Evolutionary conservation across 1,140 invertebrate genomes (phyloP).

Genomic region (Ostrea edulis): DNA sequence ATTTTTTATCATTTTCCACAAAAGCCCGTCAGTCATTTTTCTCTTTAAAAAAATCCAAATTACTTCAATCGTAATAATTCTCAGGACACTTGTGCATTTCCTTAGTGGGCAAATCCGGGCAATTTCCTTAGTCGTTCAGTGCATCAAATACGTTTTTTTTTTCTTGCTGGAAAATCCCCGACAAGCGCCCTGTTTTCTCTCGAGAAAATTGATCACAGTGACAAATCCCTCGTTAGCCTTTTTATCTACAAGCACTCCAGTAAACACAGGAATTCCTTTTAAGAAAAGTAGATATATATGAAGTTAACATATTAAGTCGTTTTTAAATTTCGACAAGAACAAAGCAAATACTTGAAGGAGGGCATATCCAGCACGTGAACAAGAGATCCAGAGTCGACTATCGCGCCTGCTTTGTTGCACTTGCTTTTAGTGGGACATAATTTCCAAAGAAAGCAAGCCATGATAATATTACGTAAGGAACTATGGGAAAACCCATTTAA

Average conservation of each 20-base stretch:
- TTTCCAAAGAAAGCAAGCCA: not conserved
- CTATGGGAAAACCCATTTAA: not conserved
- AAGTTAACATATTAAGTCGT: conserved; percentile 19
- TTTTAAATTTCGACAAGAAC: conserved; percentile 18
- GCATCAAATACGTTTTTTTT: not conserved
- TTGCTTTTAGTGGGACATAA: not conserved
- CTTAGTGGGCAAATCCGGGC: not conserved
- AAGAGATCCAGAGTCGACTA: not conserved
- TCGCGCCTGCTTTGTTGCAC: not conserved
- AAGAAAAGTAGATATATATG: not conserved
- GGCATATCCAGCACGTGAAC: not conserved
- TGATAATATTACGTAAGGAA: conserved; percentile 8
- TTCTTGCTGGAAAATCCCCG: not conserved
- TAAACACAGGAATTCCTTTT: not conserved
- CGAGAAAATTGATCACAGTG: not conserved
- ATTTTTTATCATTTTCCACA: too few relatives aligned
- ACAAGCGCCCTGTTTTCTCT: not conserved
- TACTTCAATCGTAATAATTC: not conserved
- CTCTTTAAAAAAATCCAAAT: too few relatives aligned
- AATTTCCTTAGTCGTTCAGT: not conserved
- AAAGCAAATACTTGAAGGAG: not conserved
- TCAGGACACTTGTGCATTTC: not conserved
- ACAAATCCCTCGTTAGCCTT: not conserved
- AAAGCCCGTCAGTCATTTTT: too few relatives aligned
- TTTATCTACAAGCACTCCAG: not conserved